Conservation (phyloP, 2,113 vertebrate species). For the Crotalus horridus region DNA sequence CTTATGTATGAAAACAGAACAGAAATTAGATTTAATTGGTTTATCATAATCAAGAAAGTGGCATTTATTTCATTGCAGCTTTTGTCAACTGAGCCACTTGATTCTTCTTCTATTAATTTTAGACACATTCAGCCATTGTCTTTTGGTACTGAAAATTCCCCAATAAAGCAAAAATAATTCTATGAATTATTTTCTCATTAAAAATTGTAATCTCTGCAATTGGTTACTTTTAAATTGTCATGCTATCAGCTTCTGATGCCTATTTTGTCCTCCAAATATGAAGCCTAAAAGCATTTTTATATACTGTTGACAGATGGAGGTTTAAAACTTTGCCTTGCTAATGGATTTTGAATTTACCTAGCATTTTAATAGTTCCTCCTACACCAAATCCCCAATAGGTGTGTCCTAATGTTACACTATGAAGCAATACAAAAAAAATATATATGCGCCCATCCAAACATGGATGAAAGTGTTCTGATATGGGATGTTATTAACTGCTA, state of each 20-base stretch:
- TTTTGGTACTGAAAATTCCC: slow-evolving; percentile 60
- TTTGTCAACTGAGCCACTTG: slow-evolving; percentile 61
- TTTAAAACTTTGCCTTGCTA: neutral
- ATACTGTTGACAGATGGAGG: slow-evolving; percentile 39
- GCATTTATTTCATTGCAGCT: slow-evolving; percentile 71
- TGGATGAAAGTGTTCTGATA: neutral
- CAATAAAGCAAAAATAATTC: slow-evolving; percentile 39
- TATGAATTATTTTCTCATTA: slow-evolving; percentile 38
- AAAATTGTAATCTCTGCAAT: slow-evolving; percentile 12
- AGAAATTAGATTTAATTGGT: slow-evolving; percentile 77
- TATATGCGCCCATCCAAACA: neutral
- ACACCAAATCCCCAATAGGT: neutral
- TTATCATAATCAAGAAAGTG: slow-evolving; percentile 70
- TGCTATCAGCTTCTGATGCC: slow-evolving; percentile 41
- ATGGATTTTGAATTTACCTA: neutral
- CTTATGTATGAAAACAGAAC: slow-evolving; percentile 72
- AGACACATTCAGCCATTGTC: slow-evolving; percentile 45
- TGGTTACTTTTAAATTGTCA: slow-evolving; percentile 53
- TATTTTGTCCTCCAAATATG: neutral
- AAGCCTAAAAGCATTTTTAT: slow-evolving; percentile 46
- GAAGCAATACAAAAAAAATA: neutral
- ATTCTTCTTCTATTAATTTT: slow-evolving; percentile 62
- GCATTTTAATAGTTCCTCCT: neutral
- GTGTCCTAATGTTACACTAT: neutral
- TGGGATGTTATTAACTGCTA: neutral